phyloP scores from a whole-genome alignment of 2,888 invertebrate genomes.

The Heliconius ethilla region DNA sequence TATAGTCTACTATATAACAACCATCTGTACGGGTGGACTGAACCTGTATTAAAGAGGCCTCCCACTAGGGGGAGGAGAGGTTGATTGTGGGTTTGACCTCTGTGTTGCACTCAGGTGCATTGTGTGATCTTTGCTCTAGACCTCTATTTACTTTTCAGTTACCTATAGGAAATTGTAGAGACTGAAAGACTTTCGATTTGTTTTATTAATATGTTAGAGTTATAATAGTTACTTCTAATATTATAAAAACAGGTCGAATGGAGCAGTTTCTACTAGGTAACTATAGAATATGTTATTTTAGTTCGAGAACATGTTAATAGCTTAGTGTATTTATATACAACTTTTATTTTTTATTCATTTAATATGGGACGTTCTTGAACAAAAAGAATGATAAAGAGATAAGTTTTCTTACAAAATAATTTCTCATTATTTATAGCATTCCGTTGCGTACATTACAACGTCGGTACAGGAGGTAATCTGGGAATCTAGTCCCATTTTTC shows the following conservation, averaged over 20 bases:
- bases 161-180: background rate
- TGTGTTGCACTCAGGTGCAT: background rate
- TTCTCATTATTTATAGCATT: no score
- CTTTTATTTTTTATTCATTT: no score
- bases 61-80: background rate
- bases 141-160: background rate
- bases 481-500: no score
- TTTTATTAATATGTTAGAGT: background rate
- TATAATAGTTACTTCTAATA: background rate
- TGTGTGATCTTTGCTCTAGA: background rate
- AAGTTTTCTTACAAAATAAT: background rate
- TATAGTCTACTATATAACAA: no score
- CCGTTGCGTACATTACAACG: no score
- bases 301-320: background rate
- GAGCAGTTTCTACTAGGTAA: background rate
- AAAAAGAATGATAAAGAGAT: background rate
- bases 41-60: background rate
- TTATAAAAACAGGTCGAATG: background rate
- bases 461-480: no score
- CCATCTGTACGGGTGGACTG: background rate
- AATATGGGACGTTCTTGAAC: no score
- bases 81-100: constrained; percentile 27
- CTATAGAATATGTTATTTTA: background rate
- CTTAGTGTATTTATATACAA: background rate
- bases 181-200: background rate